These are phyloP conservation scores for Bombus soroeensis DNA, from an alignment of 1,140 invertebrate genomes.

Conservation along the genomic window DNA sequence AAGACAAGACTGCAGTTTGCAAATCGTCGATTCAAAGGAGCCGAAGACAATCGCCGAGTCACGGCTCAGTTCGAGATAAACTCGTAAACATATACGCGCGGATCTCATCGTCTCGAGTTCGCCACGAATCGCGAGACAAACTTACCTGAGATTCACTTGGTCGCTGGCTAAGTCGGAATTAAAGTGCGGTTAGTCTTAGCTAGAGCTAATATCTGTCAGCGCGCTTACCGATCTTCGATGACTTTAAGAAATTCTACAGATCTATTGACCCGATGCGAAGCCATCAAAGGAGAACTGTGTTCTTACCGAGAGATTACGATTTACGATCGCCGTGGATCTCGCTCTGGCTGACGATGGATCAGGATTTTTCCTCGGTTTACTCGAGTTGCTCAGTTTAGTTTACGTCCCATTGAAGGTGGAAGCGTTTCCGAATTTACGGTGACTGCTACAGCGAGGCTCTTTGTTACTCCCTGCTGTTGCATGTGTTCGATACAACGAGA, in stretches of 20 bases:
- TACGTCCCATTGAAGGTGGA: background rate
- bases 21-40: background rate
- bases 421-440: slow-evolving; percentile 6
- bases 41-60: background rate
- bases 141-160: slow-evolving; percentile 41
- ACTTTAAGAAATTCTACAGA: background rate
- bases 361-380: background rate
- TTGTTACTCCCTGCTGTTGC: background rate
- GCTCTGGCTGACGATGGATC: background rate
- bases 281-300: background rate
- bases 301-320: slow-evolving; percentile 19
- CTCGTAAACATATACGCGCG: slow-evolving; percentile 19
- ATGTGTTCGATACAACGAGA: background rate
- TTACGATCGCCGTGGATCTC: background rate
- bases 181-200: background rate
- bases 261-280: background rate
- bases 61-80: background rate
- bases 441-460: background rate
- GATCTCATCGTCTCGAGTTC: background rate
- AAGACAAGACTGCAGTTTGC: background rate
- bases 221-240: background rate
- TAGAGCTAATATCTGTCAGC: background rate
- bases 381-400: background rate
- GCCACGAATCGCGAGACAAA: background rate
- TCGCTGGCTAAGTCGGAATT: slow-evolving; percentile 6